phyloP scores from a whole-genome alignment of 1,140 invertebrate genomes.

The Heliconius melpomene region DNA sequence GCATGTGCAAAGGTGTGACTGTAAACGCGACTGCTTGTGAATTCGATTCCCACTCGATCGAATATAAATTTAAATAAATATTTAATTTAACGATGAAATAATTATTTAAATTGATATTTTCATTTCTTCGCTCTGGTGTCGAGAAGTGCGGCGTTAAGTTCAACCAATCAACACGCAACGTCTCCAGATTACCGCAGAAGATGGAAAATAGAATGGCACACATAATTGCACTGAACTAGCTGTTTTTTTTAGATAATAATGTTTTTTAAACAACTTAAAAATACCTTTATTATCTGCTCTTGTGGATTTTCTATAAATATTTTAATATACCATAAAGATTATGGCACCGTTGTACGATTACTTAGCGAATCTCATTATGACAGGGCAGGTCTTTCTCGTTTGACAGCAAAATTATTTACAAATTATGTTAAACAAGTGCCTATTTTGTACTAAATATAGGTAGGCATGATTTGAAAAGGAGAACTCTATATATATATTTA shows the following conservation, averaged over 20 bases:
- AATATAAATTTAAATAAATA: no score
- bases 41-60: no score
- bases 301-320: background rate
- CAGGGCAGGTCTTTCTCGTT: background rate
- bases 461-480: background rate
- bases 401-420: background rate
- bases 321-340: background rate
- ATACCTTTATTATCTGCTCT: background rate
- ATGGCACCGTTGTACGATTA: background rate
- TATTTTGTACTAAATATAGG: background rate
- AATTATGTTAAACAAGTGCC: background rate
- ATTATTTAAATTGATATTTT: no score
- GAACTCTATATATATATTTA: background rate
- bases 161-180: no score
- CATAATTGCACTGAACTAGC: no score
- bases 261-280: background rate
- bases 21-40: no score
- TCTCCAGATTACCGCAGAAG: no score
- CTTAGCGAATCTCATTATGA: constrained; percentile 11
- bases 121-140: no score
- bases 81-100: no score
- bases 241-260: no score
- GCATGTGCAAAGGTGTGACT: no score
- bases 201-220: background rate
- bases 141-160: no score